Base-by-base conservation (phyloP, 2,888 invertebrate genomes). In the Pinctada fucata region DNA sequence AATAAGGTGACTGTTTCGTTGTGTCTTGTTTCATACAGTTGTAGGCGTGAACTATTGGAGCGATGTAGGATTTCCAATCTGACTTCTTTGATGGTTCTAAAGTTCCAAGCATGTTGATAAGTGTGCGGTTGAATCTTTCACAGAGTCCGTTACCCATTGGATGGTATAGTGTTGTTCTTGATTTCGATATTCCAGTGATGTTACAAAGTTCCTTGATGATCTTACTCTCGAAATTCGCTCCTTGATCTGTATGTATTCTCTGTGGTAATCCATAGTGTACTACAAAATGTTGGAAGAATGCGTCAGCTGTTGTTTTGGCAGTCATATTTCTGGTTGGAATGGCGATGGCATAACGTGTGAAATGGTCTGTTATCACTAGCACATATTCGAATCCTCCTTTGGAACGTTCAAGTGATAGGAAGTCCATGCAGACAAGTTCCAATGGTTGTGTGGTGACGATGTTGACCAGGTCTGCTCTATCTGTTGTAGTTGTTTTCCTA, bases 111-210 rank as follows among this genome's bases (percentile, higher is more conserved):
- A 78, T 78, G 50, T 66, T 67, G 0, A 71, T 13, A 2, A 81
- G 65, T 10, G 78, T 81, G 0, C 72, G 52, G 50, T 82, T 79
- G 51, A 76, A 80, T 31, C 79, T 58, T 67, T 82, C 80, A 16
- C 73, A 73, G 50, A 76, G 50, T 3, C 82, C 82, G 75, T 79
- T 82, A 1, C 82, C 82, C 69, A 75, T 75, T 2, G 82, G 80
- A 66, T 81, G 81, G 47, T 52, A 65, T n/a, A n/a, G n/a, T n/a
- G n/a, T n/a, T n/a, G n/a, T n/a, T n/a, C n/a, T n/a, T n/a, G n/a
- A n/a, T n/a, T n/a, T n/a, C n/a, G n/a, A n/a, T n/a, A n/a, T n/a
- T n/a, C n/a, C n/a, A n/a, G n/a, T n/a, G n/a, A n/a, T n/a, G n/a
- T n/a, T n/a, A n/a, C n/a, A n/a, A n/a, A n/a, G n/a, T n/a, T n/a